Conservation (phyloP, 2,797 vertebrate species). For the Tragelaphus oryx region DNA sequence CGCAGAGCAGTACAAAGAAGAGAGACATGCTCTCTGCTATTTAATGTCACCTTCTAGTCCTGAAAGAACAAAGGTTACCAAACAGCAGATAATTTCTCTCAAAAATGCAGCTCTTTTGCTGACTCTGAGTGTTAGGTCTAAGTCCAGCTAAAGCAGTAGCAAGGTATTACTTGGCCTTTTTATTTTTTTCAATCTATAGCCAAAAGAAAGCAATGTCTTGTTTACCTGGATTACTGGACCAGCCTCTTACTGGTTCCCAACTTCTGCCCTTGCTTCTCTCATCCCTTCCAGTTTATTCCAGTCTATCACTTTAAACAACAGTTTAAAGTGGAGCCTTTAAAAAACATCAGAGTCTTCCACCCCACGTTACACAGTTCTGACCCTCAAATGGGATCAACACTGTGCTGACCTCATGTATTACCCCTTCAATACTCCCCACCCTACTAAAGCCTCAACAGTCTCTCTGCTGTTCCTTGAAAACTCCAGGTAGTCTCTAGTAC, state of each 20-base stretch:
- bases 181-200: background rate
- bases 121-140: slow-evolving; percentile 36
- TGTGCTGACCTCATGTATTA: background rate
- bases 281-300: background rate
- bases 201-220: background rate
- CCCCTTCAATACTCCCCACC: background rate
- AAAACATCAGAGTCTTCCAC: background rate
- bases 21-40: background rate
- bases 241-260: background rate
- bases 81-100: slow-evolving; percentile 20
- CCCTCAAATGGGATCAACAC: background rate
- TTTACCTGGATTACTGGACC: background rate
- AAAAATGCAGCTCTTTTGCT: slow-evolving; percentile 37
- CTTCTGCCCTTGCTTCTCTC: background rate
- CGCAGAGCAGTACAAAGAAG: slow-evolving; percentile 33
- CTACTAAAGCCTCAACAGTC: background rate
- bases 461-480: background rate
- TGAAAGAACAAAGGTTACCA: slow-evolving; percentile 36
- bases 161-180: background rate
- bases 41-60: background rate
- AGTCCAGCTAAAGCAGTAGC: background rate
- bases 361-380: background rate
- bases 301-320: too few species aligned
- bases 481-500: background rate
- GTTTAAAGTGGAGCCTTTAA: background rate